A percentile compares a stretch with the other conserved stretches of the same genome.
Evolutionary conservation across 2,113 vertebrate genomes (phyloP).

Genomic region (Limanda limanda): DNA sequence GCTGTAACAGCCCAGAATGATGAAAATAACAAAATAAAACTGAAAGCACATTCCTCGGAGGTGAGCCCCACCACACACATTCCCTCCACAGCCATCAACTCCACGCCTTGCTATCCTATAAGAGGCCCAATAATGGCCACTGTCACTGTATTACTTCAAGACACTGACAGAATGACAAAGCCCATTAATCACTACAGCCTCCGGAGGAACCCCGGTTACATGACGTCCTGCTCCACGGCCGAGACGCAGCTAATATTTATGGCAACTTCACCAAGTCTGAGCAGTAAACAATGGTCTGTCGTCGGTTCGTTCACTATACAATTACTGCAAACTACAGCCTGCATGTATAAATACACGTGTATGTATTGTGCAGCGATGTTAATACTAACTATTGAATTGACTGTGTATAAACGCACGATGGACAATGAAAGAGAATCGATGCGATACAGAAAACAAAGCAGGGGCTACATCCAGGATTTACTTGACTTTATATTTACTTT

Average conservation of each 20-base stretch:
- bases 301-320: conserved; percentile 23
- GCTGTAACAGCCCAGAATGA: neutral
- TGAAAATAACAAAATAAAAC: neutral
- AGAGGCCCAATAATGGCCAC: conserved; percentile 57
- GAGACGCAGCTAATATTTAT: conserved; percentile 30
- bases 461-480: neutral
- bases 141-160: conserved; percentile 67
- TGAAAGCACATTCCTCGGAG: neutral
- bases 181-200: conserved; percentile 65
- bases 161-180: conserved; percentile 60
- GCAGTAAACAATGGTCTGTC: conserved; percentile 25
- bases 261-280: conserved; percentile 24
- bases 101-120: conserved; percentile 40
- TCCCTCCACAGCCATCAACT: conserved; percentile 1
- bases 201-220: conserved; percentile 45
- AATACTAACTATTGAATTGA: conserved; percentile 27
- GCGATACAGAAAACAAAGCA: neutral
- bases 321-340: conserved; percentile 13
- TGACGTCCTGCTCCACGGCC: conserved; percentile 34
- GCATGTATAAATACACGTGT: conserved; percentile 6
- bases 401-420: conserved; percentile 17
- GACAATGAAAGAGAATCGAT: conserved; percentile 24
- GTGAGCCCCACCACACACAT: neutral
- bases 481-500: neutral
- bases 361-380: conserved; percentile 11